These are phyloP conservation scores for Heptranchias perlo DNA, from an alignment of 2,113 vertebrate species.

Conservation along the genomic window DNA sequence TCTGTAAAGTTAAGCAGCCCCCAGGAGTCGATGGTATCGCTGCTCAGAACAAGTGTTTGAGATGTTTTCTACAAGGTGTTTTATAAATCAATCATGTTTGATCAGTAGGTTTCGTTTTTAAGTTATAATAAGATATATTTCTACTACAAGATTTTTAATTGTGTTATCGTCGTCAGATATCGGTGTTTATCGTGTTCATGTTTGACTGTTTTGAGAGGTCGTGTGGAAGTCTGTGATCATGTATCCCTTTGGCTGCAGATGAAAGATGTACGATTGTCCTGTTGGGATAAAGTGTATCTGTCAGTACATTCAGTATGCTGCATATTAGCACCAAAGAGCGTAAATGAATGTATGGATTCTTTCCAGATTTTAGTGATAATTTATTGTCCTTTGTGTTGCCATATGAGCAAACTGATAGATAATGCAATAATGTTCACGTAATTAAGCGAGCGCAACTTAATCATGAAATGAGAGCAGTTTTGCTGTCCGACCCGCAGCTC, in stretches of 20 bases:
- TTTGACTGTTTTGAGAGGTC: neutral
- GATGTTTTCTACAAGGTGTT: neutral
- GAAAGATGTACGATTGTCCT: neutral
- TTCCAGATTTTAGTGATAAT: conserved; percentile 59
- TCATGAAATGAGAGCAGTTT: conserved; percentile 47
- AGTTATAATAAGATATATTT: neutral
- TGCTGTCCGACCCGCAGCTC: conserved; percentile 35
- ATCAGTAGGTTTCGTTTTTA: neutral
- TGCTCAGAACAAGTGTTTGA: neutral
- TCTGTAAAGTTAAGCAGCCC: neutral
- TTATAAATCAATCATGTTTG: neutral
- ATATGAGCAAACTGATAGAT: conserved; percentile 55
- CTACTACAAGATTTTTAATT: neutral
- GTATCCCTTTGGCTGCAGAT: neutral
- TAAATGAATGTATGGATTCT: conserved; percentile 51
- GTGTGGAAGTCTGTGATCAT: neutral
- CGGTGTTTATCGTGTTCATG: neutral
- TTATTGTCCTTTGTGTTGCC: conserved; percentile 64
- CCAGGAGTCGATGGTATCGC: neutral
- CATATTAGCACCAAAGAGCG: neutral
- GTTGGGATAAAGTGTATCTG: conserved; percentile 1
- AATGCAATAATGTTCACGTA: conserved; percentile 53
- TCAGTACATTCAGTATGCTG: neutral
- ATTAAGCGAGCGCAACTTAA: conserved; percentile 50
- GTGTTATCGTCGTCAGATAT: neutral